A percentile compares a stretch with the other conserved stretches of the same genome.
Evolutionary conservation across 2,113 vertebrate species (phyloP).

Genomic region (Cochlearius cochlearius): DNA sequence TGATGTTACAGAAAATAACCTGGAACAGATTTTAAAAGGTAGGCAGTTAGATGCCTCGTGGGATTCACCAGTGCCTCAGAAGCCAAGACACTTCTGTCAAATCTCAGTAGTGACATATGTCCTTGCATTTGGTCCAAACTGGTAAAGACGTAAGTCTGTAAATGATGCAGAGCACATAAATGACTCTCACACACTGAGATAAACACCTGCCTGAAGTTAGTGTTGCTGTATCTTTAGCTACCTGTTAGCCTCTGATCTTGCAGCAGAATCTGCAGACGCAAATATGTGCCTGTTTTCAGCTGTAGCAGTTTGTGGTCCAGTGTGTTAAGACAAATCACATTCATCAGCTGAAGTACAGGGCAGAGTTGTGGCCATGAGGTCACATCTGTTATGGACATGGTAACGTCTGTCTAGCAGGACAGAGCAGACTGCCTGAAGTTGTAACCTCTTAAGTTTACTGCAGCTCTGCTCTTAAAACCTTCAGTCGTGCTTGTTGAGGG

Average conservation of each 20-base stretch:
- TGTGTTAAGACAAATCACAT: background rate
- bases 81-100: background rate
- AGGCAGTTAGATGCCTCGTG: background rate
- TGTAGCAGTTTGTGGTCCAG: background rate
- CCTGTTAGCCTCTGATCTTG: background rate
- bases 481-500: background rate
- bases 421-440: background rate
- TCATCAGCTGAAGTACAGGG: background rate
- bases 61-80: background rate
- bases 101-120: background rate
- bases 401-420: background rate
- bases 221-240: background rate
- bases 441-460: background rate
- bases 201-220: background rate
- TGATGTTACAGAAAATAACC: background rate
- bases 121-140: background rate
- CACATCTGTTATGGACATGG: background rate
- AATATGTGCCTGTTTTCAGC: background rate
- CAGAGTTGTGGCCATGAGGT: fast-evolving
- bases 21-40: background rate
- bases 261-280: background rate
- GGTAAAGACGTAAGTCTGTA: background rate
- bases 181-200: background rate
- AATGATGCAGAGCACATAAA: background rate
- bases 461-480: background rate